Evolutionary conservation across 2,888 invertebrate genomes (phyloP).

Genomic region (Chaetoderma sp.): DNA sequence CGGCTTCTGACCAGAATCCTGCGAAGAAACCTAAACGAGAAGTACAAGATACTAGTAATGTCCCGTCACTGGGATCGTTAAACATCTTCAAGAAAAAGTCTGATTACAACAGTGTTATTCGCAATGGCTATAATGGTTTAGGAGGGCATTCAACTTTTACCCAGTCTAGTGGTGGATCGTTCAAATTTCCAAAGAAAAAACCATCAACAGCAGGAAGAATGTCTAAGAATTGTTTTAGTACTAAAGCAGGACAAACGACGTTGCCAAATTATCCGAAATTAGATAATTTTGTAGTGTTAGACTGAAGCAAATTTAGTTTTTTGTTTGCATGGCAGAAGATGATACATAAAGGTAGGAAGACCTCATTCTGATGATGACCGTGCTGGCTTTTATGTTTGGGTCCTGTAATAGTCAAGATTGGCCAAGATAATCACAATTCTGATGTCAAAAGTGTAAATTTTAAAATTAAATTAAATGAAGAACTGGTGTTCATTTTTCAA

Average conservation of each 20-base stretch:
- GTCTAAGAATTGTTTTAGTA: background rate
- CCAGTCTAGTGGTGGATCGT: constrained; percentile 34
- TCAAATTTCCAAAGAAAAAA: background rate
- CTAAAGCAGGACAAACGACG: background rate
- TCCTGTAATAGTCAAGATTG: too few relatives aligned
- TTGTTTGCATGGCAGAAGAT: too few relatives aligned
- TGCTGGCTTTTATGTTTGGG: too few relatives aligned
- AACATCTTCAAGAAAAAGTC: constrained; percentile 53
- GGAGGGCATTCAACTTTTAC: constrained; percentile 54
- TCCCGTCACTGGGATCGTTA: constrained; percentile 33
- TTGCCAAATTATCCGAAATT: background rate
- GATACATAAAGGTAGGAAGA: too few relatives aligned
- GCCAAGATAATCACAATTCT: too few relatives aligned
- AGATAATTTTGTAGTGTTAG: too few relatives aligned
- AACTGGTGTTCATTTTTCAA: too few relatives aligned
- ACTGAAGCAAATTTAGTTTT: too few relatives aligned
- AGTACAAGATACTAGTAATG: constrained; percentile 23
- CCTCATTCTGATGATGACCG: too few relatives aligned
- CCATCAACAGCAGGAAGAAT: background rate
- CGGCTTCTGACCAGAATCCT: constrained; percentile 41
- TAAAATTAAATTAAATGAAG: too few relatives aligned
- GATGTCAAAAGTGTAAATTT: too few relatives aligned
- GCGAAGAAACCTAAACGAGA: constrained; percentile 36
- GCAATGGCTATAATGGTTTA: constrained; percentile 56
- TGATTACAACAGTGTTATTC: constrained; percentile 41